Conservation (phyloP, 2,888 invertebrate genomes). For the Agrypnus murinus region DNA sequence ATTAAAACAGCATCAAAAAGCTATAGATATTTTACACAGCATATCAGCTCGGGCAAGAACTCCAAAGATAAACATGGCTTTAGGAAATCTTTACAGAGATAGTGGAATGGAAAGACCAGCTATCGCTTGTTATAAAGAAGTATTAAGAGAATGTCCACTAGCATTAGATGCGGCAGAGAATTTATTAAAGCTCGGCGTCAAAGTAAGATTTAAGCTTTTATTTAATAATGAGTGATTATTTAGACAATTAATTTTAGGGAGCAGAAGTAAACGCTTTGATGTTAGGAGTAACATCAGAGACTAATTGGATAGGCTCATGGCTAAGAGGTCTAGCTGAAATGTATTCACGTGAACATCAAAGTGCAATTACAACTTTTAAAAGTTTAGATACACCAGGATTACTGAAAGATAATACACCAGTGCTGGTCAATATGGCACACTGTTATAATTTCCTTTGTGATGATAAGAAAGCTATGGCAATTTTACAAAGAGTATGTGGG, state of each 20-base stretch:
- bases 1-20: constrained; percentile 79
- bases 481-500: constrained; percentile 71
- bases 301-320: constrained; percentile 77
- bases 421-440: constrained; percentile 82
- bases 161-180: constrained; percentile 85
- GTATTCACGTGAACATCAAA: constrained; percentile 79
- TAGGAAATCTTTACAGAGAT: constrained; percentile 83
- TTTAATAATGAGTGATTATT: constrained; percentile 19
- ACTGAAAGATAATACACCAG: constrained; percentile 79
- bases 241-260: constrained; percentile 75
- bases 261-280: constrained; percentile 84
- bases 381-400: constrained; percentile 79
- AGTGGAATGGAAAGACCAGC: constrained; percentile 83
- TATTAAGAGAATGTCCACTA: constrained; percentile 81
- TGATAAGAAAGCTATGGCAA: constrained; percentile 77
- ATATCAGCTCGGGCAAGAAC: constrained; percentile 80
- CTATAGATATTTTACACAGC: constrained; percentile 73
- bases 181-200: constrained; percentile 79
- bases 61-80: constrained; percentile 84
- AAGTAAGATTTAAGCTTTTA: constrained; percentile 56
- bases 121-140: constrained; percentile 85
- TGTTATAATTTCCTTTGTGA: constrained; percentile 84
- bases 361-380: constrained; percentile 80
- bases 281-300: constrained; percentile 73
- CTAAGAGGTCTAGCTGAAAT: constrained; percentile 79